These are phyloP conservation scores for Myotis lucifugus DNA, from an alignment of 2,113 vertebrate genomes.

Conservation along the genomic window DNA sequence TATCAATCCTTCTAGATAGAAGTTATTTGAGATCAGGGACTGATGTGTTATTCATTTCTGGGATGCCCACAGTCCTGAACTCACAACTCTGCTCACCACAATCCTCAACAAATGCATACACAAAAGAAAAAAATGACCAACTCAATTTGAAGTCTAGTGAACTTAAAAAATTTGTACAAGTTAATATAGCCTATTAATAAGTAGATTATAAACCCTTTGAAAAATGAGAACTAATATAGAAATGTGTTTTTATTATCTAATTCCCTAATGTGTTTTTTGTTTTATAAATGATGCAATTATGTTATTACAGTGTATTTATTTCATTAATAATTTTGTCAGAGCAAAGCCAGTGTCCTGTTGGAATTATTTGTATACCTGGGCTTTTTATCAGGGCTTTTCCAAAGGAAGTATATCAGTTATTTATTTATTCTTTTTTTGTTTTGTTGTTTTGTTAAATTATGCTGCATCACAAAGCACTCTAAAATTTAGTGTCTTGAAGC, in stretches of 20 bases:
- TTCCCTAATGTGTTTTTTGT: slow-evolving; percentile 61
- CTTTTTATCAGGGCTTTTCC: slow-evolving; percentile 36
- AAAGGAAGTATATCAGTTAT: background rate
- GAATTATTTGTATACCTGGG: slow-evolving; percentile 41
- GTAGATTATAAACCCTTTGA: slow-evolving; percentile 59
- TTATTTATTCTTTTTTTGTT: background rate
- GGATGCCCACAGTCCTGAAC: background rate
- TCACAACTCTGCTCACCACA: background rate
- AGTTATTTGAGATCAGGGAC: background rate
- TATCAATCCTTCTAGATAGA: background rate
- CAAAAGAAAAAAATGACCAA: background rate
- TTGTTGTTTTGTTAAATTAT: background rate
- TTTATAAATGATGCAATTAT: slow-evolving; percentile 66
- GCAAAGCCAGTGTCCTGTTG: slow-evolving; percentile 50
- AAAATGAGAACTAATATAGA: slow-evolving; percentile 68
- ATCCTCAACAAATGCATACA: background rate
- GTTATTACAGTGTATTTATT: slow-evolving; percentile 48
- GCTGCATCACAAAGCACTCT: background rate
- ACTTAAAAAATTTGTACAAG: slow-evolving; percentile 7
- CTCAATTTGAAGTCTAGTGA: background rate
- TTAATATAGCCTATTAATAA: slow-evolving; percentile 58
- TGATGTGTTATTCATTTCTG: background rate
- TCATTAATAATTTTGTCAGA: slow-evolving; percentile 67
- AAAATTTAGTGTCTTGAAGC: slow-evolving; percentile 14
- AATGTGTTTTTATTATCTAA: slow-evolving; percentile 66